Conservation (phyloP, 1,140 invertebrate genomes). For the Drosophila nigromelanica region DNA sequence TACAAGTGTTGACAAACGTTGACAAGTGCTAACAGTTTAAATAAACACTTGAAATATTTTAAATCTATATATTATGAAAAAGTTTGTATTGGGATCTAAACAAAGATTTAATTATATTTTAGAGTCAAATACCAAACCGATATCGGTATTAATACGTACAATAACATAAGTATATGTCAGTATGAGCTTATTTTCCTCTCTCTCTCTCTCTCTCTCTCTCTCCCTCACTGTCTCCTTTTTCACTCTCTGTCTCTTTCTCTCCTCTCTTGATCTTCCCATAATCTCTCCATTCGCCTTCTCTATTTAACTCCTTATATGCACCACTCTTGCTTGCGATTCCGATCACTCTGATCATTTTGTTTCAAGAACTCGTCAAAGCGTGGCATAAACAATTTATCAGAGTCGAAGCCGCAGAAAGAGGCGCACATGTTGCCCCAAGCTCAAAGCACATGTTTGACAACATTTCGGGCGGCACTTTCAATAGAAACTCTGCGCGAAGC, state of each 20-base stretch:
- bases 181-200: too few relatives aligned
- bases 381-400: constrained; percentile 66
- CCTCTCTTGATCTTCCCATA: neutral
- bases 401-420: constrained; percentile 15
- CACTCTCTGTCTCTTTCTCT: neutral
- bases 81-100: too few relatives aligned
- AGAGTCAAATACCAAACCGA: too few relatives aligned
- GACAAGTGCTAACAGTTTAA: too few relatives aligned
- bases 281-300: neutral
- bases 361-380: constrained; percentile 62
- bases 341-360: constrained; percentile 12
- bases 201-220: neutral
- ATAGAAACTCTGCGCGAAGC: constrained; percentile 7
- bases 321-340: neutral
- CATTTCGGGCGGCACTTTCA: constrained; percentile 39
- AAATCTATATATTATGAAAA: too few relatives aligned
- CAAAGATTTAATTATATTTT: too few relatives aligned
- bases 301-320: neutral
- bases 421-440: constrained; percentile 36
- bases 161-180: too few relatives aligned
- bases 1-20: too few relatives aligned
- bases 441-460: constrained; percentile 13
- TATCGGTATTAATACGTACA: too few relatives aligned
- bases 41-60: too few relatives aligned
- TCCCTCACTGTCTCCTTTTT: neutral